phyloP scores from a whole-genome alignment of 2,797 vertebrate genomes.

The Poeciliopsis presidionis region DNA sequence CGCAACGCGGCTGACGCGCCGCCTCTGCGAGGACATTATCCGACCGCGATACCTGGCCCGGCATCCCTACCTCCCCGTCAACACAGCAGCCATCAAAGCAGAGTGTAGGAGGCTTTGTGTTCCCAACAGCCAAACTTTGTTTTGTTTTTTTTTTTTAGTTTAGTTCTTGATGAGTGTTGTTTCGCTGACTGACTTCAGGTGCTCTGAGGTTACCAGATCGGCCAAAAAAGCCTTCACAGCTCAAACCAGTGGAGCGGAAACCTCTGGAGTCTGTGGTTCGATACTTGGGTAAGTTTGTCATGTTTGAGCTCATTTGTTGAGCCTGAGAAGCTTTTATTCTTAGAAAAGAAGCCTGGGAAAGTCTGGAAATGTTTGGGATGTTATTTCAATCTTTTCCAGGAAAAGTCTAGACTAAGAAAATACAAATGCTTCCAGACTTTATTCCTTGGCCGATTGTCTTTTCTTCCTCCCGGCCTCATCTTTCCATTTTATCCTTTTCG shows the following conservation, averaged over 20 bases:
- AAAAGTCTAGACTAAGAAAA: neutral
- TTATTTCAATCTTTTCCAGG: neutral
- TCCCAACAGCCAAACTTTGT: neutral
- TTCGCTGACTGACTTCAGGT: conserved; percentile 76
- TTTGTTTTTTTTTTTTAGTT: neutral
- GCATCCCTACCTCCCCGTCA: conserved; percentile 94
- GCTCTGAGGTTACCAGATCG: conserved; percentile 90
- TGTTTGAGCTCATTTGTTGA: neutral
- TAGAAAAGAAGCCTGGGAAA: neutral
- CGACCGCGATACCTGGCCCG: conserved; percentile 88
- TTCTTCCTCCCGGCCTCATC: neutral
- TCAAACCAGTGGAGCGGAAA: conserved; percentile 93
- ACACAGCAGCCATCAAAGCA: conserved; percentile 94
- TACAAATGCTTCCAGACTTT: neutral
- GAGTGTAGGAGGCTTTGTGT: conserved; percentile 86
- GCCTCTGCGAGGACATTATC: conserved; percentile 93
- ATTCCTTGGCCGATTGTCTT: neutral
- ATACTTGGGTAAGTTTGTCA: conserved; percentile 87
- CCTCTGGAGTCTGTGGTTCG: conserved; percentile 95
- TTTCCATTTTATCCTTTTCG: neutral
- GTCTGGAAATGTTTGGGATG: neutral
- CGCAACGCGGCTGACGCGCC: conserved; percentile 88
- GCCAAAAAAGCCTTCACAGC: conserved; percentile 85
- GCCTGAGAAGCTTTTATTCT: neutral
- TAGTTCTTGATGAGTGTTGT: neutral